Evolutionary conservation across 1,140 invertebrate species (phyloP), one percentile per base, ranked within the genome.

Genomic region (Drosophila watanabei): DNA sequence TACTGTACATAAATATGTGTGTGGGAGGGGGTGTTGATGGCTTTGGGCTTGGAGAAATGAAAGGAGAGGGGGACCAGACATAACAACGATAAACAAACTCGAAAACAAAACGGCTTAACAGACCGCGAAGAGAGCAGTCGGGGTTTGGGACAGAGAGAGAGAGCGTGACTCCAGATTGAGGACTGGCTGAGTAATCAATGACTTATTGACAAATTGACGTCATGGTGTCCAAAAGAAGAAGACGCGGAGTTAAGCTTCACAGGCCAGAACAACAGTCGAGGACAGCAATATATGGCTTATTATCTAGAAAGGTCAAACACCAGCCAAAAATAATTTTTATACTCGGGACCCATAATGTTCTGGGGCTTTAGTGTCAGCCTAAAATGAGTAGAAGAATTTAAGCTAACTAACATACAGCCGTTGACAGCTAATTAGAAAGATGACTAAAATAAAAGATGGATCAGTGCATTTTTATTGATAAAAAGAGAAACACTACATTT

Each of bases 11-110:
- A 32, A 33, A 28, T 37, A 14, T 58, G 4, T 28, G 24, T 32
- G 61, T 43, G 54, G 54, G 37, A 24, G 37, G 18, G 33, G 30
- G 28, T 64, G 52, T 24, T 20, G 35, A 30, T 20, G 18, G 13
- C 14, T 43, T 64, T 28, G n/a, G 54, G 14, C 60, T 4, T 20
- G 16, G n/a, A 20, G 28, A 20, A 35, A 16, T 18, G 28, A 39
- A 43, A 10, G 24, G 33, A 57, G 48, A 37, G 20, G 48, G 54
- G 14, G 39, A 63, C 24, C 48, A 75, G 72, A 75, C 72, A 75
- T 39, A 75, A 75, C 72, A 75, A 56, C 72, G 39, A 63, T 56
- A 75, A 75, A 77, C 60, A 65, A 68, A 68, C 61, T 76, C 33
- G 59, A 58, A 52, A 52, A 77, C 52, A 77, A 76, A 66, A 66